Percentiles rank a stretch among this genome's conserved stretches.
Conservation (phyloP, 1,140 invertebrate species). For the Drosophila ercepeae region DNA sequence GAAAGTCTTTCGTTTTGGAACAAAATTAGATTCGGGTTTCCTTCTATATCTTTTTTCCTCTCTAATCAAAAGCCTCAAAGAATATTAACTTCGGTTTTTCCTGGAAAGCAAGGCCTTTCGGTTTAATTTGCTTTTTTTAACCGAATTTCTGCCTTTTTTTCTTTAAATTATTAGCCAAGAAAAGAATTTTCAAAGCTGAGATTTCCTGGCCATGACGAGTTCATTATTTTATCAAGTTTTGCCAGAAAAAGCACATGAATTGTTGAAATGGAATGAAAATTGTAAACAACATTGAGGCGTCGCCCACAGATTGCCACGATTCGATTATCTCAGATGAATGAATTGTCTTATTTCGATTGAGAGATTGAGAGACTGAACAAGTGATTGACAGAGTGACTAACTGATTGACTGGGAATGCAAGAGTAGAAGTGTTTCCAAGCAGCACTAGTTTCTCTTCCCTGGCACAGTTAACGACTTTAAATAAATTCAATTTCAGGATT, state of each 20-base stretch:
- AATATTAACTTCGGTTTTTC: not conserved
- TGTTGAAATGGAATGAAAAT: conserved; percentile 17
- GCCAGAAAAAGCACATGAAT: conserved; percentile 9
- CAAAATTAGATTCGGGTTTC: not conserved
- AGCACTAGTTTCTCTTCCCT: not conserved
- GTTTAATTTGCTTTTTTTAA: no score
- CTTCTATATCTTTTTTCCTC: not conserved
- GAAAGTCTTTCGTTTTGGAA: not conserved
- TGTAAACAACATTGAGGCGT: conserved; percentile 34
- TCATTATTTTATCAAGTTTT: conserved; percentile 45
- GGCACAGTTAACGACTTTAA: conserved; percentile 44
- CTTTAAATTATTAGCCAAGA: not conserved
- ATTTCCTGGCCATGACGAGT: conserved; percentile 5
- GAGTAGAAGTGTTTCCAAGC: no score
- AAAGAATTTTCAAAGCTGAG: no score
- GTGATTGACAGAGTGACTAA: not conserved
- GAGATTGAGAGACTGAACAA: no score
- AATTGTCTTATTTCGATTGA: conserved; percentile 77
- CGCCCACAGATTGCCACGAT: conserved; percentile 46
- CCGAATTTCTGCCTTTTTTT: no score
- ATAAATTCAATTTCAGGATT: conserved; percentile 61
- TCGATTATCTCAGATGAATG: conserved; percentile 77
- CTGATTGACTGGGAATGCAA: not conserved
- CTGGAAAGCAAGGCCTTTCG: not conserved
- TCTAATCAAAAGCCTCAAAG: not conserved